Base-by-base conservation (phyloP, 2,888 invertebrate species). In the Rhingia campestris region DNA sequence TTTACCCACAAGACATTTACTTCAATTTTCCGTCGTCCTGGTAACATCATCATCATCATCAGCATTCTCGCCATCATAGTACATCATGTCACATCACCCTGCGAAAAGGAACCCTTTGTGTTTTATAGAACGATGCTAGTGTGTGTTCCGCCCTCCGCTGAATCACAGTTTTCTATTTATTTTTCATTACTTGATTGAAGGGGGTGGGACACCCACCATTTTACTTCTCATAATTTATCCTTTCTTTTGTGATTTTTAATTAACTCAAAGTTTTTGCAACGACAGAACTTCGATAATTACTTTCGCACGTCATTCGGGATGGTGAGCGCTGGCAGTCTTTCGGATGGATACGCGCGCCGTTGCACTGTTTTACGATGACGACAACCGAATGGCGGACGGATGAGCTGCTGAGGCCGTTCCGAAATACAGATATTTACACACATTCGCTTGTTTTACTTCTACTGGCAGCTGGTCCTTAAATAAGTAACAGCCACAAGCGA, bases 1-100 rank as follows among this genome's bases (percentile, higher is more conserved):
- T 82, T 77, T 61, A 74, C 63, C 77, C 77, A 54, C 69, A 47
- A 69, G 73, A 74, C 63, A 64, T 77, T 82, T 74, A 82, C 76
- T 81, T 72, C 72, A 77, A 64, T 77, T 73, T 82, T 74, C 69
- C 64, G 58, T 66, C 54, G 53, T 41, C 76, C 45, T 69, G 53
- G 67, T 47, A 69, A 69, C 76, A 61, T 54, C 59, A 61, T 66
- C 58, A 66, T 67, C 32, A 53, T 75, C 81, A 14, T 49, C 58
- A 49, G 22, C 37, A 10, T 49, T 22, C 14, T 59, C 22, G 53
- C 47, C 51, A 47, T 72, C 64, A 63, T 49, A 66, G 70, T 81
- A 69, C 64, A 22, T 22, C 22, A 75, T 75, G 81, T 81, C 66
- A 81, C 59, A 75, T 66, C 47, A 53, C 54, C 58, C 39, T 32